Percentiles rank a stretch among this genome's conserved stretches.
Evolutionary conservation across 2,113 vertebrate genomes (phyloP).

Genomic region (Lonchura striata): DNA sequence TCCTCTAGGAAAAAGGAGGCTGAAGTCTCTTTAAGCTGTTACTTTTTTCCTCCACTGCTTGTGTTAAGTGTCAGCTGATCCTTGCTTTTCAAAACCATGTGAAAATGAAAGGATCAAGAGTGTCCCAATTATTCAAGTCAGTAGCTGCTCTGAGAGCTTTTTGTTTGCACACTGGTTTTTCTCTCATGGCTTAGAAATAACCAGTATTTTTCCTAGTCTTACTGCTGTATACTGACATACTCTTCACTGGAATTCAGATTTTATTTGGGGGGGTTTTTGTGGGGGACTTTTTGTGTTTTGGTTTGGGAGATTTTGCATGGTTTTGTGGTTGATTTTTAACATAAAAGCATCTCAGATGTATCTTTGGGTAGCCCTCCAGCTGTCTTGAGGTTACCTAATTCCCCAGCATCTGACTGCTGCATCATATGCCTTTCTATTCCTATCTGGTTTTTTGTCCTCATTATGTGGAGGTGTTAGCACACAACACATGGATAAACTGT

Average conservation of each 20-base stretch:
- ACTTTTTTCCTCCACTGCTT: neutral
- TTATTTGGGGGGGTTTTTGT: accelerated
- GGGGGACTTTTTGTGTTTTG: neutral
- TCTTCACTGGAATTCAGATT: neutral
- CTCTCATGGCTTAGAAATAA: neutral
- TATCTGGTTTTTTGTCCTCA: neutral
- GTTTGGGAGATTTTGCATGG: neutral
- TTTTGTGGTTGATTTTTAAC: neutral
- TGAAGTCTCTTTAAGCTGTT: neutral
- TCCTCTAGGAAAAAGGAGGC: neutral
- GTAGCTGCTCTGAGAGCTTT: neutral
- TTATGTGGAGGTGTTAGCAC: neutral
- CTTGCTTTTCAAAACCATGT: neutral
- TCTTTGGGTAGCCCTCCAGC: neutral
- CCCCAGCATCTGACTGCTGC: neutral
- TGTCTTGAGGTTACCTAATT: neutral
- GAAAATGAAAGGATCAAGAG: neutral
- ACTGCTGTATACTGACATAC: neutral
- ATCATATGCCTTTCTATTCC: neutral
- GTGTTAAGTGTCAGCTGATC: neutral
- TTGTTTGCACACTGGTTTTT: accelerated
- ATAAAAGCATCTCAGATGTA: neutral
- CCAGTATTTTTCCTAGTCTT: neutral
- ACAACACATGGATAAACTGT: neutral
- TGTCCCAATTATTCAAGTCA: slow-evolving; percentile 1